phyloP scores from a whole-genome alignment of 1,140 invertebrate species.

The Acromyrmex echinatior region DNA sequence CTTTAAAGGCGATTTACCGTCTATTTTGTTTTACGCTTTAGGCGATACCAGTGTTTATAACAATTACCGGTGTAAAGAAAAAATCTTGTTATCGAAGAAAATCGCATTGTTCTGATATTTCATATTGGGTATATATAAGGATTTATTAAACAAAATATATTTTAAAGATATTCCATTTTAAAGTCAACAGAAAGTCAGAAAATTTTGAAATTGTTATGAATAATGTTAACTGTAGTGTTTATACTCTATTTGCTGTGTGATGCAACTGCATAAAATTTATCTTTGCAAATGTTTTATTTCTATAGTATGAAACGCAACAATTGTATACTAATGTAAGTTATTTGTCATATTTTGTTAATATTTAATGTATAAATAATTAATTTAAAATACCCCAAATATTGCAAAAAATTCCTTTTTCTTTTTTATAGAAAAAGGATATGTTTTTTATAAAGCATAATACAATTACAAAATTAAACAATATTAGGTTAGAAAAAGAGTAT shows the following conservation, averaged over 20 bases:
- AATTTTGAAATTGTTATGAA: neutral
- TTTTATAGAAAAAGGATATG: neutral
- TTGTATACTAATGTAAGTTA: neutral
- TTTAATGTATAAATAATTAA: slow-evolving; percentile 1
- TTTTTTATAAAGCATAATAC: neutral
- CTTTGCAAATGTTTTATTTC: neutral
- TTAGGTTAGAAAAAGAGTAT: neutral
- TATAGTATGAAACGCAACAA: neutral
- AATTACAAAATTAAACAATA: neutral
- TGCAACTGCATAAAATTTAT: neutral
- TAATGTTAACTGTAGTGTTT: neutral
- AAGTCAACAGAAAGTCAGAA: neutral
- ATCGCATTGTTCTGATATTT: slow-evolving; percentile 47
- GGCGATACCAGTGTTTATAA: slow-evolving; percentile 55
- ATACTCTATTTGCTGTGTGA: neutral
- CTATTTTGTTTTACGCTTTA: slow-evolving; percentile 55
- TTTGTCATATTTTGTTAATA: neutral
- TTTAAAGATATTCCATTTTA: slow-evolving; percentile 31
- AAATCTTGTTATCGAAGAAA: slow-evolving; percentile 32
- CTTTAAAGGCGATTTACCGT: slow-evolving; percentile 68
- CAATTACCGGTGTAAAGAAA: slow-evolving; percentile 38
- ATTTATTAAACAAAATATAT: slow-evolving; percentile 15
- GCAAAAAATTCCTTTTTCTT: neutral
- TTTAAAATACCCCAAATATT: neutral
- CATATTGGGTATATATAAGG: neutral